Evolutionary conservation across 2,888 invertebrate genomes (phyloP), one percentile per base, ranked within the genome.

Genomic region (Deilephila elpenor): DNA sequence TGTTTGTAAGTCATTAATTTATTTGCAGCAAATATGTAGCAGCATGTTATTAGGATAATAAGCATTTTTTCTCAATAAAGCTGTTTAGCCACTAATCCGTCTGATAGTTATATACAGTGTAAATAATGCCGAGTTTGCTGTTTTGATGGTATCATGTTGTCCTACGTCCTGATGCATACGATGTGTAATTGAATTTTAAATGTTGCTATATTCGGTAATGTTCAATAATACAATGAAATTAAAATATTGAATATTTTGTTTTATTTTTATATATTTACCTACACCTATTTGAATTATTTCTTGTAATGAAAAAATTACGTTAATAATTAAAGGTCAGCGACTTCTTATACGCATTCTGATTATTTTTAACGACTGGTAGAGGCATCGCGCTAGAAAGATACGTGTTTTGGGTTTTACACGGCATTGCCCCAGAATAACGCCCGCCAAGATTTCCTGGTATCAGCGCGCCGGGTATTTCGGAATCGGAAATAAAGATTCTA

Each of bases 401-500:
- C 91, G 90, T 91, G 92, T 89, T 91, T 91, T 89, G 91, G 83
- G 89, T 91, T 90, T 90, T 87, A 92, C 91, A 84, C 89, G 87
- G 88, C 91, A 89, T 88, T 89, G 91, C 89, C 92, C 91, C 93
- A 91, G 92, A 93, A 93, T 93, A 93, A 91, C 91, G 86, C 89
- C 83, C 83, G 89, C 82, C 82, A 88, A 89, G 88, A 91, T 89
- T 93, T 93, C 93, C 90, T 88, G 87, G 93, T 93, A 93, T 86
- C 85, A 89, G 83, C 80, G 88, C 87, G 86, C 83, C 87, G 89
- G 84, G 91, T 93, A 91, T 93, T 93, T 93, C 91, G 92, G 93
- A 92, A 93, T 93, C 93, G 93, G 93, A 93, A 92, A 93, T 91
- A 90, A 90, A 88, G 89, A 90, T 93, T 93, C 93, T 86, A 83